phyloP scores from a whole-genome alignment of 2,888 invertebrate species.

The Aspidapion aeneum region DNA sequence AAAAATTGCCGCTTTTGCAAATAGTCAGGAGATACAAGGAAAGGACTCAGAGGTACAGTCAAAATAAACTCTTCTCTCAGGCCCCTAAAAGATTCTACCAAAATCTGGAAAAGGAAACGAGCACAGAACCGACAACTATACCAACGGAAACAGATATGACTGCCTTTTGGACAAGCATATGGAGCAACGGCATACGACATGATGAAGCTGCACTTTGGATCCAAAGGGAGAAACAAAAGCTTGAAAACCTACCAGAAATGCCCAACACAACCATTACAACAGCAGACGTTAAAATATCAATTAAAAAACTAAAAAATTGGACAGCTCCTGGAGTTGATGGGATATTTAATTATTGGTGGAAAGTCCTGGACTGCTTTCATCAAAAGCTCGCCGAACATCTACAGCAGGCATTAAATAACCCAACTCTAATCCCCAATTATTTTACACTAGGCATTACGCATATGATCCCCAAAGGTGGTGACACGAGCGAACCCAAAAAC shows the following conservation, averaged over 20 bases:
- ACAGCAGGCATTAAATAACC: neutral
- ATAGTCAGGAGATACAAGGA: neutral
- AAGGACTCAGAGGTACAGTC: neutral
- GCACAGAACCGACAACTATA: neutral
- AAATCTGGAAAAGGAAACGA: neutral
- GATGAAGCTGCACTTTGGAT: neutral
- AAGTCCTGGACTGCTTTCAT: neutral
- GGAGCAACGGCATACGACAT: neutral
- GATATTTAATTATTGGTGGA: conserved; percentile 5
- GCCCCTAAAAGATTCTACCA: neutral
- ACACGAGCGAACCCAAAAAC: conserved; percentile 13
- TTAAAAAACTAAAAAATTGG: conserved; percentile 3
- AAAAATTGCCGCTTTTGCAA: neutral
- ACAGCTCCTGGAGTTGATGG: neutral
- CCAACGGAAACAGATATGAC: neutral
- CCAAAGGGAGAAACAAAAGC: neutral
- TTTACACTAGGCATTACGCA: conserved; percentile 3
- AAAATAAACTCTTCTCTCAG: neutral
- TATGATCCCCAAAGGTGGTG: conserved; percentile 14
- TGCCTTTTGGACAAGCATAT: neutral
- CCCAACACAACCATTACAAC: neutral
- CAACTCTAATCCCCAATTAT: neutral
- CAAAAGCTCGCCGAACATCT: neutral
- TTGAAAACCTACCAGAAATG: neutral
- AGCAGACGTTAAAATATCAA: neutral